Conservation (phyloP, 2,888 invertebrate species). For the Eumerus sabulonum region DNA sequence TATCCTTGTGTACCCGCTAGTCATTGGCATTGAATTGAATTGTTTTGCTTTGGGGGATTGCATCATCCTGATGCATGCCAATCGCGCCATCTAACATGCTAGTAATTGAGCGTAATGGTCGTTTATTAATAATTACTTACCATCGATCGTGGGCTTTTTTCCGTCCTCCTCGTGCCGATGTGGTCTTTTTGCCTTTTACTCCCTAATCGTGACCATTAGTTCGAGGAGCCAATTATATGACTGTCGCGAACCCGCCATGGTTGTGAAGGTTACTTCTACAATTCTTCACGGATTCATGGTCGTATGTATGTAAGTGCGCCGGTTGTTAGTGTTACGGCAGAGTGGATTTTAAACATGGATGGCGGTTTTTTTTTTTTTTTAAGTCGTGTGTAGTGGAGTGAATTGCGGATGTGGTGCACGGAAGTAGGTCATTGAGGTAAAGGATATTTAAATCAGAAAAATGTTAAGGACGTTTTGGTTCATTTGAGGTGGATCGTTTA, state of each 20-base stretch:
- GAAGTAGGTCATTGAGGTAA: slow-evolving; percentile 54
- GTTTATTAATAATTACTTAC: slow-evolving; percentile 48
- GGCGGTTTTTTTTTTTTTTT: neutral
- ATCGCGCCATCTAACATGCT: slow-evolving; percentile 50
- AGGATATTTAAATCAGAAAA: slow-evolving; percentile 43
- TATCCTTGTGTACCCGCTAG: slow-evolving; percentile 11
- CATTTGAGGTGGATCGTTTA: slow-evolving; percentile 17
- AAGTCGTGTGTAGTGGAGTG: neutral
- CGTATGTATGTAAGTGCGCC: neutral
- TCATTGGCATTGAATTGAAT: slow-evolving; percentile 44
- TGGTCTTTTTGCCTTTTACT: slow-evolving; percentile 1
- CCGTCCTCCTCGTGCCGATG: neutral
- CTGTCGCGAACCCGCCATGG: neutral
- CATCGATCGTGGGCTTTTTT: neutral
- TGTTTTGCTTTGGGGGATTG: slow-evolving; percentile 11
- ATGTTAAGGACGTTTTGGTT: slow-evolving; percentile 35
- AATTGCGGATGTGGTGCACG: neutral
- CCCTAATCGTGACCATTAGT: slow-evolving; percentile 30
- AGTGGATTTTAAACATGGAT: neutral
- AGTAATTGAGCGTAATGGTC: slow-evolving; percentile 61
- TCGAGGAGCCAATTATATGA: slow-evolving; percentile 34
- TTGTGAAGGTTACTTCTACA: slow-evolving; percentile 23
- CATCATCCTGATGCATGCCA: slow-evolving; percentile 48
- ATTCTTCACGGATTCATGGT: neutral
- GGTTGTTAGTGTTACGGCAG: neutral